Base-by-base conservation (phyloP, 2,888 invertebrate genomes). In the Trisateles emortualis region DNA sequence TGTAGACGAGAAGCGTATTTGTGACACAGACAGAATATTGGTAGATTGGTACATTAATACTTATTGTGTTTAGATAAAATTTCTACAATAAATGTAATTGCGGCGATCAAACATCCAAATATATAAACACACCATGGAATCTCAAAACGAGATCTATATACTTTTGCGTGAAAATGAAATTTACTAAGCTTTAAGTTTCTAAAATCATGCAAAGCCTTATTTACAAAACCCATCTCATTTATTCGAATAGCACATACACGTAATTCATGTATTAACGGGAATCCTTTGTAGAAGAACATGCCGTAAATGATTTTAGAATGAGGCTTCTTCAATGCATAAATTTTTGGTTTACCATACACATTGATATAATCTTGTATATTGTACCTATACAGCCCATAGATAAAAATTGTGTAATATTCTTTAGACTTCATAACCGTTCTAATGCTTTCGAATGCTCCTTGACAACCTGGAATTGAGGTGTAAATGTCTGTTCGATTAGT, bases 221-320 rank as follows among this genome's bases (percentile, higher is more conserved):
- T 59, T 0, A 80, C 65, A 3, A 86, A 50, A 5, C 88, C 88
- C 11, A 66, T 77, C 45, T 88, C 87, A 32, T 78, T 68, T 6
- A 88, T 41, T 1, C 70, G 59, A 0, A 87, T 54, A 1, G 76
- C 59, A 2, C 68, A 56, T 1, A 29, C 4, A 13, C 79, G 63
- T 3, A 87, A 43, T 8, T 59, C 64, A 0, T 75, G 48, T 0
- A 53, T 5, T 29, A 81, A 52, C 1, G 87, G 88, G 50, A 88
- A 88, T 0, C 88, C 89, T 59, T 87, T 88, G 42, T 83, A 79
- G 3, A 84, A 62, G 32, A 78, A 88, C 11, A 83, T 79, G 0
- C 78, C 76, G 40, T 83, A 86, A 2, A 86, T 71, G 1, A 82
- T 48, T 45, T 83, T 83, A 3, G 70, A 68, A 5, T 77, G 60